Evolutionary conservation across 2,113 vertebrate species (phyloP).

Genomic region (Cinclus cinclus): DNA sequence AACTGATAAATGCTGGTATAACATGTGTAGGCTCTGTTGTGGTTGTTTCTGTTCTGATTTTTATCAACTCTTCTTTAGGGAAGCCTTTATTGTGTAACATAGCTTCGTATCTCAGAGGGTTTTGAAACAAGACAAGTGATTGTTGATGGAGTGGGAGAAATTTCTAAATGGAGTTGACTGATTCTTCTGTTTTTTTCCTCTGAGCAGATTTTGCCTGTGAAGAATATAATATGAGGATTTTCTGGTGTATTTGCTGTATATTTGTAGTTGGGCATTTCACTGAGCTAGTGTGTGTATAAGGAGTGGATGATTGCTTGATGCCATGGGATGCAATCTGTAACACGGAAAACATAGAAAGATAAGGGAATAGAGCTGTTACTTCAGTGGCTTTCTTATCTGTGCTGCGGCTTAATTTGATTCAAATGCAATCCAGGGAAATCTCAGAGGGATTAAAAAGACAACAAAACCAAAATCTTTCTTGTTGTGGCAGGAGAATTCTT

Average conservation of each 20-base stretch:
- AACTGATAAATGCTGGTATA: slow-evolving; percentile 20
- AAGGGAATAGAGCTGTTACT: neutral
- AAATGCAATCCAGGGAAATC: neutral
- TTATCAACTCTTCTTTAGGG: slow-evolving; percentile 27
- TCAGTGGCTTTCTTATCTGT: neutral
- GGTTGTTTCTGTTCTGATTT: slow-evolving; percentile 21
- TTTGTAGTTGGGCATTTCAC: neutral
- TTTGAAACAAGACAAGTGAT: neutral
- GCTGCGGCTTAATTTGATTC: neutral
- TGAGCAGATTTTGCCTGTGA: neutral
- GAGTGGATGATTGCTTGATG: neutral
- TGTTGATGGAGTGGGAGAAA: neutral
- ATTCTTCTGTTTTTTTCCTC: neutral
- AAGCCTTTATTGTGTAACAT: slow-evolving; percentile 23
- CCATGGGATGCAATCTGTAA: neutral
- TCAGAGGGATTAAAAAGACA: neutral
- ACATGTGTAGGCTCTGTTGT: slow-evolving; percentile 34
- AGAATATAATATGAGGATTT: neutral
- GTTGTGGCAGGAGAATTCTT: neutral
- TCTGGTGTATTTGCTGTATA: neutral
- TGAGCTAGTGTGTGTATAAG: neutral
- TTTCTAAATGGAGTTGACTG: neutral
- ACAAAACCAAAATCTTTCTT: neutral
- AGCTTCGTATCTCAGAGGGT: neutral
- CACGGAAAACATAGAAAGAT: neutral